phyloP scores from a whole-genome alignment of 2,888 invertebrate genomes.

The Philopedon plagiatum region DNA sequence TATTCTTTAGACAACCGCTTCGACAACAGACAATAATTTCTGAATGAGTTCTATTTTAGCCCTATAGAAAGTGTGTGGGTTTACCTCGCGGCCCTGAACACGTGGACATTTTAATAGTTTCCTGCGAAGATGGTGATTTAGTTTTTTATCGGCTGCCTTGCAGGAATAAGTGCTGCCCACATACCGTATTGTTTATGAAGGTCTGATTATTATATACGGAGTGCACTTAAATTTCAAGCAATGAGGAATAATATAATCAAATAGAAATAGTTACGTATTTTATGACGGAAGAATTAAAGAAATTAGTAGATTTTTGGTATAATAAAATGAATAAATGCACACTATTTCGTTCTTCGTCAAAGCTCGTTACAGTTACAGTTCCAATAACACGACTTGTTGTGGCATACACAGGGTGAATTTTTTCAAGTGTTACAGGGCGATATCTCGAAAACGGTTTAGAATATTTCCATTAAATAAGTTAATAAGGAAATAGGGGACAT shows the following conservation, averaged over 20 bases:
- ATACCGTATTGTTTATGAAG: slow-evolving; percentile 45
- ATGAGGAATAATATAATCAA: slow-evolving; percentile 25
- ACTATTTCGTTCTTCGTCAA: too few relatives aligned
- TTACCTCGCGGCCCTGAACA: slow-evolving; percentile 53
- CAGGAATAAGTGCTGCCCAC: slow-evolving; percentile 46
- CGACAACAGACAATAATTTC: slow-evolving; percentile 31
- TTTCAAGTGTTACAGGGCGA: too few relatives aligned
- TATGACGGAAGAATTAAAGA: too few relatives aligned
- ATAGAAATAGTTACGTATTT: slow-evolving; percentile 25
- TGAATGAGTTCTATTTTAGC: slow-evolving; percentile 42
- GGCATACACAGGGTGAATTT: too few relatives aligned
- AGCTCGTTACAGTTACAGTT: too few relatives aligned
- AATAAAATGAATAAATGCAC: too few relatives aligned
- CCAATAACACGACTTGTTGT: too few relatives aligned
- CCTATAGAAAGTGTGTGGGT: slow-evolving; percentile 44
- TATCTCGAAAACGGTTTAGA: too few relatives aligned
- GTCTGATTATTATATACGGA: slow-evolving; percentile 41
- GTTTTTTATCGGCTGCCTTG: slow-evolving; percentile 51
- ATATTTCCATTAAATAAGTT: too few relatives aligned
- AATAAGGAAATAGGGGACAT: too few relatives aligned
- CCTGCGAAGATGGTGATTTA: slow-evolving; percentile 58
- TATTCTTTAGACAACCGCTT: slow-evolving; percentile 22
- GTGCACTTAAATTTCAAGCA: slow-evolving; percentile 33
- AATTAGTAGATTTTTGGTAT: too few relatives aligned
- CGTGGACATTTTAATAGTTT: slow-evolving; percentile 58